These are phyloP conservation scores for Nymphalis c-album DNA, from an alignment of 2,888 invertebrate species.

Conservation along the genomic window DNA sequence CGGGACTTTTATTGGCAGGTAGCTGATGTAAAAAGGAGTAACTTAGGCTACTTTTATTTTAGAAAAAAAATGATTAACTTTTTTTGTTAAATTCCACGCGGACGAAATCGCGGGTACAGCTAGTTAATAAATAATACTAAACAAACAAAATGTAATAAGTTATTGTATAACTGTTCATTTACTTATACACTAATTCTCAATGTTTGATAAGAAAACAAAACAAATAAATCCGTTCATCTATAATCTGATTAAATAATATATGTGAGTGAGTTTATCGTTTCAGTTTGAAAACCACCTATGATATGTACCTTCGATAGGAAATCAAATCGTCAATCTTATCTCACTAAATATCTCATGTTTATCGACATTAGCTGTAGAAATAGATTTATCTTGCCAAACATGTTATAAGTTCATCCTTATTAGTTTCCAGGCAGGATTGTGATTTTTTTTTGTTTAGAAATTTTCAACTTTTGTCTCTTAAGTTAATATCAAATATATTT, in stretches of 20 bases:
- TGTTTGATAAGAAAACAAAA: not conserved
- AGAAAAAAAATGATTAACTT: too few species aligned
- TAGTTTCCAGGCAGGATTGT: not conserved
- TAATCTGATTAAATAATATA: conserved; percentile 1
- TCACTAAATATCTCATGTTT: conserved; percentile 7
- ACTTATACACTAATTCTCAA: not conserved
- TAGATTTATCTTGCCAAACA: conserved; percentile 17
- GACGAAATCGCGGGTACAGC: too few species aligned
- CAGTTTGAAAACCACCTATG: not conserved
- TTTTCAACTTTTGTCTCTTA: not conserved
- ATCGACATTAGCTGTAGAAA: conserved; percentile 13
- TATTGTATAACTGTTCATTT: not conserved
- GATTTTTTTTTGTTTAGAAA: conserved; percentile 11
- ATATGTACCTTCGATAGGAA: conserved; percentile 6
- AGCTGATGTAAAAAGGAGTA: too few species aligned
- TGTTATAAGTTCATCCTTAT: conserved; percentile 14
- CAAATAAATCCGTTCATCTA: not conserved
- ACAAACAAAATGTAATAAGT: not conserved
- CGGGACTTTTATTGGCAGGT: too few species aligned
- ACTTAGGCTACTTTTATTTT: too few species aligned
- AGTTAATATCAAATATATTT: not conserved
- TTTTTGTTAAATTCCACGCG: too few species aligned
- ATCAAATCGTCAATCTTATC: conserved; percentile 16
- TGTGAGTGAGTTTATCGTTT: not conserved
- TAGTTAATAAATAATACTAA: not conserved